These are phyloP conservation scores for Oryzias dopingdopingensis DNA, from an alignment of 2,797 vertebrate species.

Conservation along the genomic window DNA sequence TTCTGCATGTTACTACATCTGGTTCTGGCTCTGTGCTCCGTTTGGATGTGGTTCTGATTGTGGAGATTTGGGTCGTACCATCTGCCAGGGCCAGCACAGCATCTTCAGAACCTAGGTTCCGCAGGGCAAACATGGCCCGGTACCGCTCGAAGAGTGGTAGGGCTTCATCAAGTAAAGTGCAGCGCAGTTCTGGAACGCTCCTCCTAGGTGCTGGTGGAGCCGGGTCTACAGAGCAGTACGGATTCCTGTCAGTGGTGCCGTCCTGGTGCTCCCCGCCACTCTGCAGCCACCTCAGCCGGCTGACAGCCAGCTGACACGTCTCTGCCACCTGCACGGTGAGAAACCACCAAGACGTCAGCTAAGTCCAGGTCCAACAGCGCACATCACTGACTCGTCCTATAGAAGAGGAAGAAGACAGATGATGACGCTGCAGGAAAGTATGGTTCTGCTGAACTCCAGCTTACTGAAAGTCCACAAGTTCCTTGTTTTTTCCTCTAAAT, in stretches of 20 bases:
- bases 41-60: too few relatives aligned
- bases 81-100: constrained; percentile 87
- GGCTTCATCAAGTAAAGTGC: constrained; percentile 80
- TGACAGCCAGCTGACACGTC: constrained; percentile 90
- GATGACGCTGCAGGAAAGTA: too few relatives aligned
- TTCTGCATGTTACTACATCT: too few relatives aligned
- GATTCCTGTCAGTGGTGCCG: constrained; percentile 56
- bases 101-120: constrained; percentile 81
- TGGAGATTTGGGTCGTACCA: constrained; percentile 65
- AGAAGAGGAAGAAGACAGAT: background rate
- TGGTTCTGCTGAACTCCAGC: too few relatives aligned
- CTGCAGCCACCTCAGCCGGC: constrained; percentile 87
- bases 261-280: constrained; percentile 54
- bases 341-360: background rate
- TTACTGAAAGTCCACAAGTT: too few relatives aligned
- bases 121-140: constrained; percentile 93
- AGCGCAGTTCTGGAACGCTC: constrained; percentile 72
- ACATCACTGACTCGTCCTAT: background rate
- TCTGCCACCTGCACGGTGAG: constrained; percentile 84
- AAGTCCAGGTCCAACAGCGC: background rate
- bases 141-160: constrained; percentile 88
- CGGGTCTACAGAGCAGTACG: constrained; percentile 88
- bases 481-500: too few relatives aligned
- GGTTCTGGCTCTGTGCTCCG: too few relatives aligned
- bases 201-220: constrained; percentile 82